Percentiles rank a stretch among this genome's conserved stretches.
Conservation (phyloP, 1,140 invertebrate genomes). For the Drosophila busckii region DNA sequence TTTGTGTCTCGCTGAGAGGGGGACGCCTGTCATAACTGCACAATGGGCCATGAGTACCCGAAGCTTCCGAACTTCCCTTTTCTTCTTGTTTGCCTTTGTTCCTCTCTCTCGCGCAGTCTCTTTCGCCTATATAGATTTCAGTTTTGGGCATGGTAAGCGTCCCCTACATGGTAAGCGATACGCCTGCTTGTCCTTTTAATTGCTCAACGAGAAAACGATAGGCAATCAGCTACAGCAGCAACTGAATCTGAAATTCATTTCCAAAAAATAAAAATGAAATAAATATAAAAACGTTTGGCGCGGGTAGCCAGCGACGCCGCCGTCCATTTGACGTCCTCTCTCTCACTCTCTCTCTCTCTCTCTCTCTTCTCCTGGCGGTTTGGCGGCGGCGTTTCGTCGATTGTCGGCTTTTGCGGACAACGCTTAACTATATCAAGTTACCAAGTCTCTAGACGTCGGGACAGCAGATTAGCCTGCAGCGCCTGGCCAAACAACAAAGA, state of each 20-base stretch:
- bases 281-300: constrained; percentile 11
- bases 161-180: constrained; percentile 57
- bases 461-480: constrained; percentile 1
- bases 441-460: constrained; percentile 15
- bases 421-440: constrained; percentile 67
- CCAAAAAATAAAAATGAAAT: not conserved
- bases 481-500: constrained; percentile 15
- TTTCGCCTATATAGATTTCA: constrained; percentile 67
- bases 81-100: constrained; percentile 15
- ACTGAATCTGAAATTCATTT: constrained; percentile 21
- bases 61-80: not conserved
- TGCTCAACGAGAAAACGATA: constrained; percentile 65
- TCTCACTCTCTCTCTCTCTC: not conserved
- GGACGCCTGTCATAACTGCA: constrained; percentile 73
- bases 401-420: constrained; percentile 70
- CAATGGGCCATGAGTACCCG: constrained; percentile 37
- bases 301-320: constrained; percentile 34
- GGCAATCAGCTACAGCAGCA: constrained; percentile 48
- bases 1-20: constrained; percentile 10
- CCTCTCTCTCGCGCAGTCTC: not conserved
- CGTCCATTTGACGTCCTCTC: constrained; percentile 42
- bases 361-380: constrained; percentile 12
- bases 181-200: constrained; percentile 70
- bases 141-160: no score
- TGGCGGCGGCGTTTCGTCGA: constrained; percentile 52